Evolutionary conservation across 2,888 invertebrate species (phyloP), one percentile per base, ranked within the genome.

Genomic region (Petrolisthes cinctipes): DNA sequence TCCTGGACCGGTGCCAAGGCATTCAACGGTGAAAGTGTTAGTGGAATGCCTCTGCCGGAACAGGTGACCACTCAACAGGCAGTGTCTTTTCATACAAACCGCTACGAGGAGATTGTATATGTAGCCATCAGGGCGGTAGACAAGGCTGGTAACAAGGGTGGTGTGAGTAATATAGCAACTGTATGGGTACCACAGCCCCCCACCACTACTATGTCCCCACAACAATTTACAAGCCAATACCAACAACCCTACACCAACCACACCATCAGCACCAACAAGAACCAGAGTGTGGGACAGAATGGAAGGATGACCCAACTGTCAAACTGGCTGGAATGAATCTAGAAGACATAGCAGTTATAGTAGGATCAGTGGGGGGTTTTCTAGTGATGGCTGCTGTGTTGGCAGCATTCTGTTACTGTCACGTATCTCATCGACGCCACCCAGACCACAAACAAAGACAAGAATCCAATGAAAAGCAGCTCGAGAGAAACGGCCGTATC

Each of bases 51-150:
- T 9, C 80, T 82, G 17, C 89, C 89, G 23, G 78, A 87, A 37
- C 80, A 83, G 56, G 90, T 89, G 56, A 87, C 87, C 37, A 87
- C 86, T n/a, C 78, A 88, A n/a, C 89, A 89, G 76, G 85, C 79
- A 4, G 84, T 89, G 76, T 76, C 80, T 4, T 61, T 88, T 23
- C 85, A 88, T 51, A 78, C 86, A 5, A 85, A 83, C 51, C 85
- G 85, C 14, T 90, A 89, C 56, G 90, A 90, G 53, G 87, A 90
- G 57, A 85, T 94, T 4, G 91, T 94, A 79, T 95, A 94, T 91
- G 93, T 95, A 90, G 94, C 94, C 9, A 92, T 95, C 2, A 93
- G 94, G 51, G 94, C 94, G 0, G 94, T 93, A 91, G 93, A 94
- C 4, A 93, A 93, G 88, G 91, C 93, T 56, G 92, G 92, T 0